phyloP scores from a whole-genome alignment of 2,797 vertebrate genomes.

The Gambelia wislizenii region DNA sequence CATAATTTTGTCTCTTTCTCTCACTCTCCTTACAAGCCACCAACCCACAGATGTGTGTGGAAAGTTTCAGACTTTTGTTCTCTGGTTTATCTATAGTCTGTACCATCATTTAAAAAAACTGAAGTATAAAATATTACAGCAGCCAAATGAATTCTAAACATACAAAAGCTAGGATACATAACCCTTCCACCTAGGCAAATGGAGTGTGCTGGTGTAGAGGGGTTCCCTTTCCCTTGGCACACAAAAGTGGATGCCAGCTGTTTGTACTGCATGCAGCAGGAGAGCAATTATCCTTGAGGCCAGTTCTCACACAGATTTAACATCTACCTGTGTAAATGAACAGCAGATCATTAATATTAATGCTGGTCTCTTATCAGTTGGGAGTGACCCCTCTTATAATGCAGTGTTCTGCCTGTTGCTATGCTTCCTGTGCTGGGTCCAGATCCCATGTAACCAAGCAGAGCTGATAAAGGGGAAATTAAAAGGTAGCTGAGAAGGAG shows the following conservation, averaged over 20 bases:
- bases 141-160: constrained; percentile 31
- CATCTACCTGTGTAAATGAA: constrained; percentile 65
- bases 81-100: constrained; percentile 12
- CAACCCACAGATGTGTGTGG: not conserved
- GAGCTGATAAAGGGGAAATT: constrained; percentile 62
- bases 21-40: not conserved
- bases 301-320: constrained; percentile 33
- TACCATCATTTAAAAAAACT: not conserved
- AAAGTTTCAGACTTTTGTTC: not conserved
- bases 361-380: constrained; percentile 21
- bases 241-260: not conserved
- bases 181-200: constrained; percentile 14
- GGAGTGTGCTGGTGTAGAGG: not conserved
- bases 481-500: constrained; percentile 61
- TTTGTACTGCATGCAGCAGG: constrained; percentile 28
- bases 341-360: constrained; percentile 66
- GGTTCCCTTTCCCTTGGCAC: constrained; percentile 25
- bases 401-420: constrained; percentile 66
- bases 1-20: not conserved
- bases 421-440: constrained; percentile 73
- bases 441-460: constrained; percentile 63
- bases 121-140: constrained; percentile 33
- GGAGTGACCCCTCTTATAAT: constrained; percentile 27
- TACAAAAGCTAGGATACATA: constrained; percentile 19
- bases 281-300: constrained; percentile 28